Conservation (phyloP, 2,888 invertebrate genomes). For the Plagodis dolabraria region DNA sequence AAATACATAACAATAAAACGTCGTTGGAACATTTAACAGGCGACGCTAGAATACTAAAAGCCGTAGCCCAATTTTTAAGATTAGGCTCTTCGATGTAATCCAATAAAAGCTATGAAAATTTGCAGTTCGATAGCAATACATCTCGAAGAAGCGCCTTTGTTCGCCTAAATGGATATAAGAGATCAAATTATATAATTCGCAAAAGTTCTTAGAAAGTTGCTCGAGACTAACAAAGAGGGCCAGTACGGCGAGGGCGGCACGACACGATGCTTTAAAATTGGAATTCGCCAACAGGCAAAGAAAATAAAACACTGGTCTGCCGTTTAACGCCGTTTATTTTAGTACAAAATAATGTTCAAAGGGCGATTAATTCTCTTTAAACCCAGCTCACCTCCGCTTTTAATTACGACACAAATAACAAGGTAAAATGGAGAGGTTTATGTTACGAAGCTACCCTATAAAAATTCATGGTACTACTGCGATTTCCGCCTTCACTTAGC, state of each 20-base stretch:
- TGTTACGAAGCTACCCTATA: slow-evolving; percentile 1
- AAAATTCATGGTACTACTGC: neutral
- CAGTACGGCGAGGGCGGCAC: slow-evolving; percentile 46
- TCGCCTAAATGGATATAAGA: slow-evolving; percentile 74
- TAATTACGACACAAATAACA: slow-evolving; percentile 35
- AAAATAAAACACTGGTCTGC: slow-evolving; percentile 56
- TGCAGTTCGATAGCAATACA: slow-evolving; percentile 62
- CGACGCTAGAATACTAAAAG: slow-evolving; percentile 23
- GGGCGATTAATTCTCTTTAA: slow-evolving; percentile 52
- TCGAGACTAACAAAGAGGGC: slow-evolving; percentile 64
- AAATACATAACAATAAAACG: slow-evolving; percentile 46
- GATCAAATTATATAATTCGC: slow-evolving; percentile 76
- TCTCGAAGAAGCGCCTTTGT: slow-evolving; percentile 43
- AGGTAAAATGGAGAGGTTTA: slow-evolving; percentile 27
- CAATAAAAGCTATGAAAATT: slow-evolving; percentile 57
- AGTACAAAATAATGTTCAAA: slow-evolving; percentile 59
- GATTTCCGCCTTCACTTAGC: slow-evolving; percentile 1
- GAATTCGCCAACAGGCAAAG: slow-evolving; percentile 59
- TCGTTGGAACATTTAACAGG: slow-evolving; percentile 43
- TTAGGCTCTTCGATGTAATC: slow-evolving; percentile 18
- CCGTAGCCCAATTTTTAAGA: slow-evolving; percentile 20
- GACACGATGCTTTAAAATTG: slow-evolving; percentile 57
- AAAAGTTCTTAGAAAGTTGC: slow-evolving; percentile 65
- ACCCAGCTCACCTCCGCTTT: slow-evolving; percentile 41
- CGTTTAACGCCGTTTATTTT: slow-evolving; percentile 56